Evolutionary conservation across 2,113 vertebrate species (phyloP).

Genomic region (Isurus oxyrinchus): DNA sequence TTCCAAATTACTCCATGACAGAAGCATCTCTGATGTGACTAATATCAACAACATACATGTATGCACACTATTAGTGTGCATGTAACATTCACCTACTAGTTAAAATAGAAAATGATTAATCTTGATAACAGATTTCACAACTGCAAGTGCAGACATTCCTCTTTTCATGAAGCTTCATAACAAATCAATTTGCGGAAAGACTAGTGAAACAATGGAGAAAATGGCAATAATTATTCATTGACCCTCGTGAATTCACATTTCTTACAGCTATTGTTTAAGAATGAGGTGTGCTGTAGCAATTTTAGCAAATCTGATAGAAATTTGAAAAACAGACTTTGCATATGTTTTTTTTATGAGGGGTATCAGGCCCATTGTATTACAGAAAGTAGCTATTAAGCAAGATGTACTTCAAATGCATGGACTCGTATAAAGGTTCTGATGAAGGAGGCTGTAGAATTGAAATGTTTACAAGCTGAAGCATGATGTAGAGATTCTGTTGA

Average conservation of each 20-base stretch:
- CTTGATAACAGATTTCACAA: neutral
- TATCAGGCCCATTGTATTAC: neutral
- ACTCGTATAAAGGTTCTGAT: neutral
- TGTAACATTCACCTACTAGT: neutral
- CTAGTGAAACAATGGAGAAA: neutral
- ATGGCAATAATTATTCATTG: neutral
- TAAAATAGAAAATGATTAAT: neutral
- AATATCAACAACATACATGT: neutral
- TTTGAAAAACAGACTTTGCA: neutral
- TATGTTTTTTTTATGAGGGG: neutral
- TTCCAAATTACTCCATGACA: no score
- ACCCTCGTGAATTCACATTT: neutral
- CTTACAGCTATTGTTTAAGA: neutral
- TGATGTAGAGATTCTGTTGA: neutral
- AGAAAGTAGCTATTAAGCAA: neutral
- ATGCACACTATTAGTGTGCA: neutral
- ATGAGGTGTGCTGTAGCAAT: neutral
- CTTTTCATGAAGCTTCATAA: neutral
- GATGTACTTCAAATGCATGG: neutral
- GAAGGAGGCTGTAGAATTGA: neutral
- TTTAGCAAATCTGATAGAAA: neutral
- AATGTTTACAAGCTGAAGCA: constrained; percentile 22
- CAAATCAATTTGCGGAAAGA: neutral
- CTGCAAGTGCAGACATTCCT: neutral
- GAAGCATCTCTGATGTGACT: neutral